phyloP scores from a whole-genome alignment of 2,888 invertebrate species.

The Gonocerus acuteangulatus region DNA sequence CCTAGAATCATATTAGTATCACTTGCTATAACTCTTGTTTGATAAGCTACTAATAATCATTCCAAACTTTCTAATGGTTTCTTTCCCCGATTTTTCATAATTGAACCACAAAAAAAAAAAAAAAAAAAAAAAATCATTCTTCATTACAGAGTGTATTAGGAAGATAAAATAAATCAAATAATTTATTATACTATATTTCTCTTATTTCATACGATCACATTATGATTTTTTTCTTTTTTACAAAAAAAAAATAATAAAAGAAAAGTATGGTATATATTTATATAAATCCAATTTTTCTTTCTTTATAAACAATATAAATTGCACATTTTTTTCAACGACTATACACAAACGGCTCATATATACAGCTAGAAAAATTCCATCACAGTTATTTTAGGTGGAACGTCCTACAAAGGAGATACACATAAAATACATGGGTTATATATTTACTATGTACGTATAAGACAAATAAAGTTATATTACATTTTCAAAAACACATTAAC shows the following conservation, averaged over 20 bases:
- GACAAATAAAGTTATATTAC: conserved; percentile 15
- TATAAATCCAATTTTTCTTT: conserved; percentile 28
- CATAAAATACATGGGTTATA: conserved; percentile 24
- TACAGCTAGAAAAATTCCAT: conserved; percentile 36
- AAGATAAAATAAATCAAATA: background rate
- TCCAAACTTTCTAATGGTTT: too few relatives aligned
- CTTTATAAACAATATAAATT: conserved; percentile 34
- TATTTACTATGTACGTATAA: conserved; percentile 15
- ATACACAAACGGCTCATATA: conserved; percentile 34
- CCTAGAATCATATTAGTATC: too few relatives aligned
- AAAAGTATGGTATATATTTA: conserved; percentile 24
- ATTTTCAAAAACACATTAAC: conserved; percentile 19
- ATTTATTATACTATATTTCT: conserved; percentile 28
- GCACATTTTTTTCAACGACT: conserved; percentile 35
- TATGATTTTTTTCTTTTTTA: conserved; percentile 28
- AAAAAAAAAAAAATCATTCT: too few relatives aligned
- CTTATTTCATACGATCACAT: conserved; percentile 31
- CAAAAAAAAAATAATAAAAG: conserved; percentile 28
- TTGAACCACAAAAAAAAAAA: too few relatives aligned
- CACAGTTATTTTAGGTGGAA: conserved; percentile 34
- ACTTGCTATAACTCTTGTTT: too few relatives aligned
- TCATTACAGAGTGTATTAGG: too few relatives aligned
- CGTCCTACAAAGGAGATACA: conserved; percentile 21
- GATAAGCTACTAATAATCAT: too few relatives aligned
- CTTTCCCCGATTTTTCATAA: too few relatives aligned